phyloP scores from a whole-genome alignment of 1,140 invertebrate species.

The Phenacoccus solenopsis region DNA sequence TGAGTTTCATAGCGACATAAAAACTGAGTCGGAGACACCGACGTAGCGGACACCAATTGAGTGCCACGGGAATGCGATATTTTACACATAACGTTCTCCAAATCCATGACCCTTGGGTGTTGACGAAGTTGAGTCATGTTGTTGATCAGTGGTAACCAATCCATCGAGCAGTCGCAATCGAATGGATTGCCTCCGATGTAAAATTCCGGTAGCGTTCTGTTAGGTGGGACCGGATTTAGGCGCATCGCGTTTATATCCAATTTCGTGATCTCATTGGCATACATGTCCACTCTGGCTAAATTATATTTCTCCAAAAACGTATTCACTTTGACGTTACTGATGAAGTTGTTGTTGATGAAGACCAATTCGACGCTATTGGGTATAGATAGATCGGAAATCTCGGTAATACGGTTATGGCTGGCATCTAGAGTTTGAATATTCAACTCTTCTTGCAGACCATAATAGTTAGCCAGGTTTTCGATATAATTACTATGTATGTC shows the following conservation, averaged over 20 bases:
- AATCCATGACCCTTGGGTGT: conserved; percentile 72
- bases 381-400: conserved; percentile 62
- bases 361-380: conserved; percentile 79
- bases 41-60: conserved; percentile 48
- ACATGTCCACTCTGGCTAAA: conserved; percentile 73
- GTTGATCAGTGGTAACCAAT: conserved; percentile 77
- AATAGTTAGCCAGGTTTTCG: conserved; percentile 71
- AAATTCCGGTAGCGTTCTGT: conserved; percentile 63
- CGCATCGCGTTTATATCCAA: conserved; percentile 67
- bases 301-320: conserved; percentile 75
- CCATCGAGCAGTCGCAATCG: conserved; percentile 83
- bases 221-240: conserved; percentile 51
- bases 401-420: conserved; percentile 71
- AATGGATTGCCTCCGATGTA: conserved; percentile 81
- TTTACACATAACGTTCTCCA: conserved; percentile 71
- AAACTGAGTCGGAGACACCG: conserved; percentile 61
- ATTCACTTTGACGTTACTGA: conserved; percentile 61
- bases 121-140: conserved; percentile 65
- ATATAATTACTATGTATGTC: conserved; percentile 81
- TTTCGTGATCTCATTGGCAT: conserved; percentile 68
- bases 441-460: conserved; percentile 59
- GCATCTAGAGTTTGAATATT: conserved; percentile 69
- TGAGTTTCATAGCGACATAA: conserved; percentile 82
- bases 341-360: conserved; percentile 81
- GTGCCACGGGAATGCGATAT: conserved; percentile 59